A percentile compares a stretch with the other conserved stretches of the same genome.
Evolutionary conservation across 2,113 vertebrate genomes (phyloP).

Genomic region (Conger conger): DNA sequence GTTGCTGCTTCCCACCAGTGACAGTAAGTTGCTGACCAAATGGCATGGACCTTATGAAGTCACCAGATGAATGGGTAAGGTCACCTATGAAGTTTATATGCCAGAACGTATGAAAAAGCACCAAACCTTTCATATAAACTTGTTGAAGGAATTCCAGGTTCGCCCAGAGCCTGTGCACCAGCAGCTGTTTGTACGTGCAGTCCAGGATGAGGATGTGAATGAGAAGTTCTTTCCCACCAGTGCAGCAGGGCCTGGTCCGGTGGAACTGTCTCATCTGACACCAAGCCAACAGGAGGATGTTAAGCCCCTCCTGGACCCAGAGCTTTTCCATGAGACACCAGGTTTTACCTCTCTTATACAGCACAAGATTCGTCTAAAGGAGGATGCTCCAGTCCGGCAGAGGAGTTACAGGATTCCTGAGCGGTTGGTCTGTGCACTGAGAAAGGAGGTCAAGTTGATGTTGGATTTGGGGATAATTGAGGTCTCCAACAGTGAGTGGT

Average conservation of each 20-base stretch:
- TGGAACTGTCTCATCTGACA: neutral
- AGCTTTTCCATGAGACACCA: constrained; percentile 12
- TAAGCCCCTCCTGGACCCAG: neutral
- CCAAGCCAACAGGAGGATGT: neutral
- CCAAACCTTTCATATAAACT: constrained; percentile 12
- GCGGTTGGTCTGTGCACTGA: neutral
- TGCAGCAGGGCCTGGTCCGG: neutral
- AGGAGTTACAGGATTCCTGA: constrained; percentile 22
- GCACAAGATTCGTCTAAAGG: constrained; percentile 1
- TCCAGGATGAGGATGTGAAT: constrained; percentile 1
- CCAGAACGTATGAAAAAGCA: constrained; percentile 2
- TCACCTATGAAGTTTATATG: constrained; percentile 11
- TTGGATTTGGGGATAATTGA: constrained; percentile 33
- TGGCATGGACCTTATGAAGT: neutral
- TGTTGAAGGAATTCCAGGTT: constrained; percentile 8
- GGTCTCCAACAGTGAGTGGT: constrained; percentile 35
- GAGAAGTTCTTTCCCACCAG: neutral
- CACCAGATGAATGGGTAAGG: neutral
- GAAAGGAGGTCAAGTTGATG: constrained; percentile 30
- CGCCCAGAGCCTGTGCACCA: neutral
- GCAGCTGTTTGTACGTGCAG: neutral
- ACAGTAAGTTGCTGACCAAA: neutral
- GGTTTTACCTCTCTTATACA: constrained; percentile 15
- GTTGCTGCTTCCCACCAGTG: neutral
- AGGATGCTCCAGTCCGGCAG: neutral